Conservation (phyloP, 2,888 invertebrate species). For the Fragum whitleyi region DNA sequence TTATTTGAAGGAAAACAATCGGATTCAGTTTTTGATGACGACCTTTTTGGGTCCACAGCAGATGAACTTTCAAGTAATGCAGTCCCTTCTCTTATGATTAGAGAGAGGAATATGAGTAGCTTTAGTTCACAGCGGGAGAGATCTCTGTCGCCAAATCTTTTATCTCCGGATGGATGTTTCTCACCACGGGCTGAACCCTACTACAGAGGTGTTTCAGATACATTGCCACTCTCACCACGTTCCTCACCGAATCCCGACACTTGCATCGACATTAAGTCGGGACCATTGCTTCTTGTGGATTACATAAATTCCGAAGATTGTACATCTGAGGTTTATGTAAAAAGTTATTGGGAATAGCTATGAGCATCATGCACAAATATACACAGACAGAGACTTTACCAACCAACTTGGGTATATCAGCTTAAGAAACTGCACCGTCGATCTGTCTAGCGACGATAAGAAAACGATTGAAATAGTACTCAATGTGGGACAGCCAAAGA, state of each 20-base stretch:
- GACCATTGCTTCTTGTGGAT: background rate
- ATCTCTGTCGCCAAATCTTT: background rate
- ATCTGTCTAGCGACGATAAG: background rate
- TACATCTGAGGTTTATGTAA: conserved; percentile 7
- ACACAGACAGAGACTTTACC: background rate
- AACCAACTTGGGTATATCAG: conserved; percentile 14
- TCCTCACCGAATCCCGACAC: background rate
- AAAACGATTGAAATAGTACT: background rate
- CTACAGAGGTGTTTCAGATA: too few relatives aligned
- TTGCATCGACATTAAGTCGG: conserved; percentile 8
- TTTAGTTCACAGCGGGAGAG: background rate
- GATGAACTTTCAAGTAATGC: background rate
- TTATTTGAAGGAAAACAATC: background rate
- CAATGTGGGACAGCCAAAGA: background rate
- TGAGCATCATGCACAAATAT: conserved; percentile 28
- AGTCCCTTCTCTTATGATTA: background rate
- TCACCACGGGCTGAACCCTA: too few relatives aligned
- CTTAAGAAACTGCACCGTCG: conserved; percentile 7
- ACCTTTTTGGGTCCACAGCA: background rate
- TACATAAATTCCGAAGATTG: background rate
- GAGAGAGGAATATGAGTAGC: background rate
- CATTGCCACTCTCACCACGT: too few relatives aligned
- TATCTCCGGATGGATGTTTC: background rate
- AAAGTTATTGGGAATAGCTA: conserved; percentile 19
- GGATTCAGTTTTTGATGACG: background rate